phyloP scores from a whole-genome alignment of 2,888 invertebrate species.

The Cinara cedri region DNA sequence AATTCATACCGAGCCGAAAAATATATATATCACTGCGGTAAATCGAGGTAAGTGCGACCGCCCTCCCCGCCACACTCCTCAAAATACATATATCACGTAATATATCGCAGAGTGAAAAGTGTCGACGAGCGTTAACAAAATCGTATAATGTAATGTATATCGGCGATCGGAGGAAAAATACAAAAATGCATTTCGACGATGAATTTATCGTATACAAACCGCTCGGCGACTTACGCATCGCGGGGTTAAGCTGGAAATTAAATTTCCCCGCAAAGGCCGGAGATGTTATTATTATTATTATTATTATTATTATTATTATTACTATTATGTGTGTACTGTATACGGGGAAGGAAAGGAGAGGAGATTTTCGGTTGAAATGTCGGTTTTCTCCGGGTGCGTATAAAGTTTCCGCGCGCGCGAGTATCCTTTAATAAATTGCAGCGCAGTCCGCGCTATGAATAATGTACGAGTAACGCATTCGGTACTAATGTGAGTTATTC shows the following conservation, averaged over 20 bases:
- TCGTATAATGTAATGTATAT: background rate
- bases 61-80: background rate
- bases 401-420: constrained; percentile 4
- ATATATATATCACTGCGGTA: background rate
- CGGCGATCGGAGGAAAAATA: background rate
- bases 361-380: background rate
- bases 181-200: background rate
- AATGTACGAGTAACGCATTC: background rate
- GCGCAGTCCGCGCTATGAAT: constrained; percentile 19
- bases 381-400: background rate
- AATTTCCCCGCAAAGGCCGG: background rate
- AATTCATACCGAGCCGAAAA: constrained; percentile 2
- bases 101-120: too few relatives aligned
- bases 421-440: background rate
- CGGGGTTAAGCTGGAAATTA: background rate
- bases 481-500: background rate
- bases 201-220: background rate
- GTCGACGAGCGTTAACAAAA: background rate
- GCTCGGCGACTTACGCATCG: background rate
- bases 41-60: too few relatives aligned
- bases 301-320: too few relatives aligned
- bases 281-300: background rate
- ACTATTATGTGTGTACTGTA: background rate
- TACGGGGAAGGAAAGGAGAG: too few relatives aligned
- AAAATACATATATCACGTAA: background rate